Conservation (phyloP, 2,797 vertebrate genomes). For the Macrochelys suwanniensis region DNA sequence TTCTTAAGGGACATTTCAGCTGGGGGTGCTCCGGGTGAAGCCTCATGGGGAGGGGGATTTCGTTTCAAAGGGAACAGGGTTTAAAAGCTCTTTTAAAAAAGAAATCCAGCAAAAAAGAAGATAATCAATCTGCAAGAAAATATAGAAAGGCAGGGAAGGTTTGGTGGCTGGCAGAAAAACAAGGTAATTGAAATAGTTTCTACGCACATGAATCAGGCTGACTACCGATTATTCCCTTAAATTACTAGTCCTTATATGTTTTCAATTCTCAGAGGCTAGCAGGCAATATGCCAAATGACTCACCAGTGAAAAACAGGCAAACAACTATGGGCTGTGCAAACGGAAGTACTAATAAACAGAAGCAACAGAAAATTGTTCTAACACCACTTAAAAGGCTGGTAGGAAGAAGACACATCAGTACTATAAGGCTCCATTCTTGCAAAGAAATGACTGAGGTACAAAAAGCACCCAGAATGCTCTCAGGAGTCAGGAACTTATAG, state of each 20-base stretch:
- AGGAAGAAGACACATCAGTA: neutral
- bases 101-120: neutral
- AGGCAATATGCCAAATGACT: neutral
- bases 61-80: constrained; percentile 24
- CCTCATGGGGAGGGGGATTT: neutral
- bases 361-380: neutral
- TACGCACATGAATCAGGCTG: neutral
- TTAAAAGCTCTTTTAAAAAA: constrained; percentile 42
- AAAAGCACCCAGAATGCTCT: neutral
- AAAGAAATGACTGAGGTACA: neutral
- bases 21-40: neutral
- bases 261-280: neutral
- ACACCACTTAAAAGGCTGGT: neutral
- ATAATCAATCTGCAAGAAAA: neutral
- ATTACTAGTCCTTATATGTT: neutral
- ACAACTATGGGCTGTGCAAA: neutral
- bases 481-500: neutral
- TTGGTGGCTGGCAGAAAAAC: neutral
- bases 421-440: neutral
- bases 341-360: neutral
- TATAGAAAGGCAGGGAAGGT: neutral
- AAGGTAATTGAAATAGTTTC: neutral
- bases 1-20: constrained; percentile 56
- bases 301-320: neutral
- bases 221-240: neutral